Base-by-base conservation (phyloP, 1,140 invertebrate genomes). In the Cotesia typhae region DNA sequence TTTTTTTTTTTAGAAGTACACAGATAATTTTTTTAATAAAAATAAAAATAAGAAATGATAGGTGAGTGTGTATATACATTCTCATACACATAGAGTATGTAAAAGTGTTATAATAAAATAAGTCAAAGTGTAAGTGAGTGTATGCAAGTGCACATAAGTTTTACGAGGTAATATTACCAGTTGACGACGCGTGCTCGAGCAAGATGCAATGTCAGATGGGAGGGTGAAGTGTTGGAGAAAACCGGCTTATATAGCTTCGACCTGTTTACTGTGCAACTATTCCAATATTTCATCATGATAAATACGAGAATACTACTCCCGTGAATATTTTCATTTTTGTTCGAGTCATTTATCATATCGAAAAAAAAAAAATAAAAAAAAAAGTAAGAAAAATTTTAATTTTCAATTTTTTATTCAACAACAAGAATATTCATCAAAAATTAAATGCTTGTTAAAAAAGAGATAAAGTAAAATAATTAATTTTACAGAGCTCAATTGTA, bases 201-300 rank as follows among this genome's bases (percentile, higher is more conserved):
- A 28, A 59, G 57, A 59, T 59, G 20, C 57, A 59, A 59, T 20
- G 57, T 59, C 57, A 59, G 57, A 59, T 59, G 57, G 57, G 14
- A 59, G 20, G 14, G 14, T 20, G 9, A 59, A 28, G 57, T 59
- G 57, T 59, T 59, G 20, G 57, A 20, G 57, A 59, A 47, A 59
- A 59, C 57, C 17, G 57, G 57, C 57, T 59, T 59, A 59, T 55
- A 55, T 59, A 59, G 9, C 52, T 51, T 67, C 41, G 66, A 67
- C n/a, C 66, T 28, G 41, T 65, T 55, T 41, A 55, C 47, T 38
- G 52, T 55, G 36, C 53, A 51, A n/a, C 35, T 20, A 55, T 67
- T 65, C 38, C 63, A 65, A 67, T 67, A 67, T 67, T 53, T 67
- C 41, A 67, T 67, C 41, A 14, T 67, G 66, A 67, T 67, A 55